Conservation (phyloP, 2,113 vertebrate species). For the Chaetorhynchus papuensis region DNA sequence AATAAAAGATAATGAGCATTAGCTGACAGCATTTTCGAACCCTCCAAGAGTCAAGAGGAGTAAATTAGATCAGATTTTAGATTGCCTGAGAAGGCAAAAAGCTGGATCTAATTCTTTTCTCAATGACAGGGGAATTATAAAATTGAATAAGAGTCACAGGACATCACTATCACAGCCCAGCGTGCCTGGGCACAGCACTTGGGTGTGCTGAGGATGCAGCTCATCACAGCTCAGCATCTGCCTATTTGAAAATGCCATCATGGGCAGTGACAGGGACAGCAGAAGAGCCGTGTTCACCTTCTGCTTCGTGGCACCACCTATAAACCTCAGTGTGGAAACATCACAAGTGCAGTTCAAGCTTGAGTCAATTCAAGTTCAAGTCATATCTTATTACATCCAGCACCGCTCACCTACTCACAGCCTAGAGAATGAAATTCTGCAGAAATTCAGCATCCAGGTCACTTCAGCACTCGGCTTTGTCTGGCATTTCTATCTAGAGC, state of each 20-base stretch:
- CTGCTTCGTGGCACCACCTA: background rate
- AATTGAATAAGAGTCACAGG: background rate
- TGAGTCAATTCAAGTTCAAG: conserved; percentile 34
- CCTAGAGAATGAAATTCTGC: background rate
- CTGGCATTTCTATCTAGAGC: background rate
- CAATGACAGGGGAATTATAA: background rate
- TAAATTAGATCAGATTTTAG: background rate
- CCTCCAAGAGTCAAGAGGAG: conserved; percentile 7
- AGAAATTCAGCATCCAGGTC: conserved; percentile 19
- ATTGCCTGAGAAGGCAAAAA: background rate
- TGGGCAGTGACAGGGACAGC: background rate
- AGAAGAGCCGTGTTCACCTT: background rate
- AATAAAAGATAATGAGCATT: conserved; percentile 17
- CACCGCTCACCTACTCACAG: background rate
- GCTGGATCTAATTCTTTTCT: background rate
- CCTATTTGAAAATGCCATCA: background rate
- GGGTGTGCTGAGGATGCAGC: background rate
- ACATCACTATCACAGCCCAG: background rate
- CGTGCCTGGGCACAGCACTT: background rate
- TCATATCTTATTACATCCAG: conserved; percentile 12
- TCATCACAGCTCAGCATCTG: background rate
- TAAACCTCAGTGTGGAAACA: background rate
- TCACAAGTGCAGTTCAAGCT: background rate
- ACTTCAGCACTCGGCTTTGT: background rate
- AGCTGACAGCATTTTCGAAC: conserved; percentile 17